phyloP scores from a whole-genome alignment of 2,113 vertebrate genomes.

The Coryphaenoides rupestris region DNA sequence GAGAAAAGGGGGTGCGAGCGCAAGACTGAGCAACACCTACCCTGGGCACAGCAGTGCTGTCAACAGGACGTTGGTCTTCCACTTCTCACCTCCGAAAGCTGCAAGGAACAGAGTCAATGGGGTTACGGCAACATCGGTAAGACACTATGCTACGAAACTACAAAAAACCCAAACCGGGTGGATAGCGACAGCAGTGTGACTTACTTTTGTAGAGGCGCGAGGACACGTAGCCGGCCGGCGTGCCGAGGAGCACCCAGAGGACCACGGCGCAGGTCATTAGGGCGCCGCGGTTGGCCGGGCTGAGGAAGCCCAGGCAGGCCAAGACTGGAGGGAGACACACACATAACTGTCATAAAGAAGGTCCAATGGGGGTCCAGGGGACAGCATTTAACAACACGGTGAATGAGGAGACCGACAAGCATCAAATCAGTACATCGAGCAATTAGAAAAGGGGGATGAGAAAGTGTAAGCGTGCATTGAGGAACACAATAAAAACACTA shows the following conservation, averaged over 20 bases:
- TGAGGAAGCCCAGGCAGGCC: slow-evolving; percentile 96
- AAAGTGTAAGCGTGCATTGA: no score
- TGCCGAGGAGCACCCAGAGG: slow-evolving; percentile 94
- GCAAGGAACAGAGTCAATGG: slow-evolving; percentile 36
- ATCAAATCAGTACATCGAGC: no score
- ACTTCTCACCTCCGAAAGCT: slow-evolving; percentile 98
- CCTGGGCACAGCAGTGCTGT: slow-evolving; percentile 96
- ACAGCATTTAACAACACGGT: no score
- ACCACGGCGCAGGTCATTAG: slow-evolving; percentile 98
- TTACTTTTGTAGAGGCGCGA: slow-evolving; percentile 81
- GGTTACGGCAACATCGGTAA: slow-evolving; percentile 39
- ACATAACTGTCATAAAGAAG: no score
- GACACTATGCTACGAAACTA: no score
- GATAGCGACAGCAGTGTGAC: slow-evolving; percentile 1
- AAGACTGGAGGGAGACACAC: slow-evolving; percentile 75
- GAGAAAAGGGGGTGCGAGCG: no score
- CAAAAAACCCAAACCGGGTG: not conserved
- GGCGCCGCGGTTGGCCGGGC: slow-evolving; percentile 94
- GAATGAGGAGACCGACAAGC: no score
- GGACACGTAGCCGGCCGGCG: slow-evolving; percentile 94
- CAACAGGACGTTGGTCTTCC: slow-evolving; percentile 97
- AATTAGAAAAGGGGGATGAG: no score
- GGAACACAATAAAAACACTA: no score
- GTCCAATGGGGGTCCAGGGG: no score
- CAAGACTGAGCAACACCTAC: no score